Conservation (phyloP, 2,888 invertebrate species). For the Calameuta idolon region DNA sequence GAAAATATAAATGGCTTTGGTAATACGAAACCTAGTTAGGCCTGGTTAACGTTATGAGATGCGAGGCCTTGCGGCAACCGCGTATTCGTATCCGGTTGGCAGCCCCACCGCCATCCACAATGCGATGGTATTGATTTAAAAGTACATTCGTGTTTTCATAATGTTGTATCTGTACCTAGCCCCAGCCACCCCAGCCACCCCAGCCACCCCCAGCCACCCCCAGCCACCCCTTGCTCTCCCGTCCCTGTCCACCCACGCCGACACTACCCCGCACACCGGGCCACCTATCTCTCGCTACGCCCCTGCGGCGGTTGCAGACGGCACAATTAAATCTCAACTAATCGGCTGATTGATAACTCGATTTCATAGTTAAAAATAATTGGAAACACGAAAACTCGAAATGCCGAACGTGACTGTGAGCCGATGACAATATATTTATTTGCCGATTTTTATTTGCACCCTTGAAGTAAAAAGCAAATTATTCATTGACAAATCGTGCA, state of each 20-base stretch:
- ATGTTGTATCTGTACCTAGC: slow-evolving; percentile 66
- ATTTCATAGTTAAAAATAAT: slow-evolving; percentile 54
- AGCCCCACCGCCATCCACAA: slow-evolving; percentile 62
- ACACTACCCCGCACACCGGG: neutral
- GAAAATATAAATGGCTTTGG: slow-evolving; percentile 1
- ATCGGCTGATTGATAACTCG: slow-evolving; percentile 52
- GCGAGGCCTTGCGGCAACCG: slow-evolving; percentile 49
- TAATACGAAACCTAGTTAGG: slow-evolving; percentile 43
- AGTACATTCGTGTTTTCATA: slow-evolving; percentile 68
- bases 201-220: slow-evolving; percentile 46
- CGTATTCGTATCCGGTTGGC: slow-evolving; percentile 50
- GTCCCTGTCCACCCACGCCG: slow-evolving; percentile 37
- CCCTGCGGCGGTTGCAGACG: slow-evolving; percentile 34
- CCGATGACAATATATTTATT: neutral
- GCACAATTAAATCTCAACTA: slow-evolving; percentile 59
- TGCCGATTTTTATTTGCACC: neutral
- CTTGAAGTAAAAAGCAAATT: neutral
- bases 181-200: slow-evolving; percentile 49
- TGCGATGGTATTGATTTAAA: slow-evolving; percentile 68
- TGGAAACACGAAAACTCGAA: slow-evolving; percentile 30
- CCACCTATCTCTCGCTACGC: slow-evolving; percentile 2
- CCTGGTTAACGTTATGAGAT: slow-evolving; percentile 58
- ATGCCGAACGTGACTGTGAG: neutral
- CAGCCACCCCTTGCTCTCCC: slow-evolving; percentile 42
- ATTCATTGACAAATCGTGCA: too few species aligned